Evolutionary conservation across 1,140 invertebrate species (phyloP), one percentile per base, ranked within the genome.

Genomic region (Euglossa dilemma): DNA sequence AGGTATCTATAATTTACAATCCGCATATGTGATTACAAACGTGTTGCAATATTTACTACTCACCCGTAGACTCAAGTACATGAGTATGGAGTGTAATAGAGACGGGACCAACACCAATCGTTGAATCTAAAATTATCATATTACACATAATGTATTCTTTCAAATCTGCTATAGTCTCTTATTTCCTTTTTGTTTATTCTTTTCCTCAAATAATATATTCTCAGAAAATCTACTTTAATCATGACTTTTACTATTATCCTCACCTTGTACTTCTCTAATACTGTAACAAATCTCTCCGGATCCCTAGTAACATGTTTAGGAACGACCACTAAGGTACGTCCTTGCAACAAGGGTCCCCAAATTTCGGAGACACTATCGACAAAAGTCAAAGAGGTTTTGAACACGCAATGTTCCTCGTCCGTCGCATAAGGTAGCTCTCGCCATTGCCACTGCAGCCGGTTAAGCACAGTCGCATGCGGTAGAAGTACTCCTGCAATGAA

Each of bases 311-410:
- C 93, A 5, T 95, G 93, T 88, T 96, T 96, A 0, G 97, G 95
- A 11, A 98, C 95, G 7, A 98, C 96, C 6, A 98, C 89, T 23
- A 98, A 90, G 0, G 96, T 94, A 67, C 96, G 93, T 2, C 95
- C 97, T 83, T 96, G 96, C n/a, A 98, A 91, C 43, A 98, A 90
- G 0, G 97, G 97, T 0, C 96, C 97, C 96, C 98, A 98, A 71
- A 98, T 96, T 94, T 98, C 98, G 3, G 96, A 95, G 2, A 98
- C 96, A 2, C 97, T 98, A 92, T 98, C 98, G 0, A 98, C 97
- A 90, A 98, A 98, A 0, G 97, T 98, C 1, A 98, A 91, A 0
- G 97, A 97, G 2, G 98, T 98, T 92, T 98, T 98, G 93, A 98
- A 98, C 25, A 97, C 96, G 80, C 97, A 97, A 8, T 94, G 94